These are phyloP conservation scores for Willisornis vidua DNA, from an alignment of 2,113 vertebrate species.

Conservation along the genomic window DNA sequence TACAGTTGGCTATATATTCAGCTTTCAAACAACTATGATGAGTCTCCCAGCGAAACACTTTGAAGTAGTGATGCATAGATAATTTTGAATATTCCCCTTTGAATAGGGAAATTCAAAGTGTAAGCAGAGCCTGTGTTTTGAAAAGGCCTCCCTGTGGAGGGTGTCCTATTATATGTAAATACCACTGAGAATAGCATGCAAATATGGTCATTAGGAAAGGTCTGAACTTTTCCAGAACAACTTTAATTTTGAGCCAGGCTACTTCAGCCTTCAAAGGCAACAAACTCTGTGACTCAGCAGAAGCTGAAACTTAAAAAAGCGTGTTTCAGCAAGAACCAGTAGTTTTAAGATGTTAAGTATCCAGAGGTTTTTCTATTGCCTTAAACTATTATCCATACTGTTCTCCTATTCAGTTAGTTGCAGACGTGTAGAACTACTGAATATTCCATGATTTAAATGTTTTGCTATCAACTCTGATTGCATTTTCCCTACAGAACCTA, in stretches of 20 bases:
- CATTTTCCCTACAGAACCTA: not conserved
- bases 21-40: constrained; percentile 6
- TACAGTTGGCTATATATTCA: constrained; percentile 4
- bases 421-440: not conserved
- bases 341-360: constrained; percentile 16
- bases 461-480: not conserved
- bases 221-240: constrained; percentile 43
- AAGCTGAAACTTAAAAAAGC: constrained; percentile 21
- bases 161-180: constrained; percentile 46
- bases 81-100: constrained; percentile 28
- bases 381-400: constrained; percentile 31
- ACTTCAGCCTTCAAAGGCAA: constrained; percentile 39
- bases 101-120: constrained; percentile 31
- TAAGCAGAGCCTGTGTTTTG: constrained; percentile 8
- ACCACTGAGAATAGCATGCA: not conserved
- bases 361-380: constrained; percentile 51
- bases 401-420: constrained; percentile 3
- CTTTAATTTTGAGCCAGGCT: constrained; percentile 7
- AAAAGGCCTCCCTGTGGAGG: constrained; percentile 1
- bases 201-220: constrained; percentile 29
- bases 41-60: constrained; percentile 21
- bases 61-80: constrained; percentile 32
- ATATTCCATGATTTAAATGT: not conserved
- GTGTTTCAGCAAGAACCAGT: constrained; percentile 10
- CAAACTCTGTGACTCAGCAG: constrained; percentile 40